Base-by-base conservation (phyloP, 2,113 vertebrate genomes). In the Suncus etruscus region DNA sequence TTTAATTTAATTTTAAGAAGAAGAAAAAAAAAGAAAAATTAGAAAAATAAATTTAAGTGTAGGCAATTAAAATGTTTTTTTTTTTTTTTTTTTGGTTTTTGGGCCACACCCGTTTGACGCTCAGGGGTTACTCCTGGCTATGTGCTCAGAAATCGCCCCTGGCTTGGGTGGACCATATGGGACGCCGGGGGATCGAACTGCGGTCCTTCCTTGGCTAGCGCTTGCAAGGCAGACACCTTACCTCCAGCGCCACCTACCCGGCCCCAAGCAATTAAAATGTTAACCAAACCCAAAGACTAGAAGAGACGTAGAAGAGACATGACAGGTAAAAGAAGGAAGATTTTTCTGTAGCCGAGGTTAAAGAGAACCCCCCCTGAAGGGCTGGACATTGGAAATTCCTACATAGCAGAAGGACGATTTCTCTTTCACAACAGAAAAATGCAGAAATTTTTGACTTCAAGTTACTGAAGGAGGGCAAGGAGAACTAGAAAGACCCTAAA, bases 211-310 rank as follows among this genome's bases (percentile, higher is more conserved):
- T n/a, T n/a, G n/a, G n/a, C n/a, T n/a, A n/a, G n/a, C n/a, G n/a
- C n/a, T n/a, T n/a, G n/a, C n/a, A n/a, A n/a, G n/a, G n/a, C n/a
- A n/a, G n/a, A n/a, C n/a, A n/a, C n/a, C n/a, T n/a, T n/a, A n/a
- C n/a, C n/a, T n/a, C n/a, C n/a, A n/a, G n/a, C n/a, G n/a, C n/a
- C n/a, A n/a, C n/a, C n/a, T n/a, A n/a, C n/a, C n/a, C n/a, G n/a
- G n/a, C n/a, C n/a, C n/a, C n/a, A n/a, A n/a, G 3, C 39, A 79
- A 66, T 90, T 82, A 92, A 87, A 81, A 75, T 22, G 32, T 12
- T 54, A 45, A 77, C 31, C 58, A 89, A 58, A 50, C 47, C 9
- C 70, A 58, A 90, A 48, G n/a, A 39, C 39, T 39, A 39, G 39
- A 39, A 39, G 39, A 39, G 65, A 72, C 91, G 48, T 1, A 63